These are phyloP conservation scores for Megalopta genalis DNA, from an alignment of 1,140 invertebrate genomes.

Conservation along the genomic window DNA sequence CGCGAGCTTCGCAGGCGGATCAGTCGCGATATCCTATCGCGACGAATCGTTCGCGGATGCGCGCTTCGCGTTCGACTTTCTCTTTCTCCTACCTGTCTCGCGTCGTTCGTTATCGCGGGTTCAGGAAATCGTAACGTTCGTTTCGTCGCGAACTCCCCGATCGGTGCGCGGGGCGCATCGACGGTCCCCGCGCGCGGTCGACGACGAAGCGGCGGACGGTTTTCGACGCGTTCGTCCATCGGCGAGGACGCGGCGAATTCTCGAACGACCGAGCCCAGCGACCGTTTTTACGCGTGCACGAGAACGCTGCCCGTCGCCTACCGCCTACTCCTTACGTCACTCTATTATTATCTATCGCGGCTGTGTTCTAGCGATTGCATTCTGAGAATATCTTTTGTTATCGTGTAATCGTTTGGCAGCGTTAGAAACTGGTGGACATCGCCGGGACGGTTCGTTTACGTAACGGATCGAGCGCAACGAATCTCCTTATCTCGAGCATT, in stretches of 20 bases:
- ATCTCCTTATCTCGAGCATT: too few species aligned
- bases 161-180: not conserved
- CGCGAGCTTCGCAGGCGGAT: constrained; percentile 17
- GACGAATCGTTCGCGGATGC: constrained; percentile 15
- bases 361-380: not conserved
- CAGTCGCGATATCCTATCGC: not conserved
- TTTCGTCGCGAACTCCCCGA: not conserved
- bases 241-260: not conserved
- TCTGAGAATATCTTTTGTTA: not conserved
- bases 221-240: too few species aligned
- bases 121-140: not conserved
- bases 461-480: too few species aligned
- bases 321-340: not conserved
- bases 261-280: too few species aligned
- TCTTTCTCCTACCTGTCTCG: constrained; percentile 1
- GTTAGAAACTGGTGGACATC: too few species aligned
- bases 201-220: too few species aligned
- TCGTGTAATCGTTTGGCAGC: not conserved
- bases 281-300: too few species aligned
- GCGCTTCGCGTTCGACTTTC: constrained; percentile 5
- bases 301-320: not conserved
- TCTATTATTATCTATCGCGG: not conserved
- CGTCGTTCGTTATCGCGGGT: not conserved
- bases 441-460: too few species aligned
- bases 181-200: not conserved